phyloP scores from a whole-genome alignment of 1,140 invertebrate genomes.

The Drosophila repletoides region DNA sequence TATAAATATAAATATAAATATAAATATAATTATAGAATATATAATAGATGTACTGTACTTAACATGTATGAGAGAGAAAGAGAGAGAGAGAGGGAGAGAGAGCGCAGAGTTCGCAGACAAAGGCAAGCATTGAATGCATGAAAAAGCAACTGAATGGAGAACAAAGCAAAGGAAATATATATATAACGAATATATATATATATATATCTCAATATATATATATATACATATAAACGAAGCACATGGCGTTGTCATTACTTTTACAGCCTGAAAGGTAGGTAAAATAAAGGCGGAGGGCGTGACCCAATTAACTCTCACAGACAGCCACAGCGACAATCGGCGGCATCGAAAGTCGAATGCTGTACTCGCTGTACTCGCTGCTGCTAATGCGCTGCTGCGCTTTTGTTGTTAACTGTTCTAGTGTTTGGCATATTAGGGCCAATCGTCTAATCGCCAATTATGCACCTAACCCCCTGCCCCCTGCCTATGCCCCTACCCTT shows the following conservation, averaged over 20 bases:
- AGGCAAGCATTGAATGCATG: conserved; percentile 70
- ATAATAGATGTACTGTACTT: conserved; percentile 74
- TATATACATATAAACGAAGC: conserved; percentile 52
- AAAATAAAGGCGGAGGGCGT: conserved; percentile 32
- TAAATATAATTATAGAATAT: conserved; percentile 37
- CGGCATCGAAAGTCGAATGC: conserved; percentile 5
- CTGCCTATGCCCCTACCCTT: neutral
- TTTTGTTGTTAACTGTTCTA: conserved; percentile 60
- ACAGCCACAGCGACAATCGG: conserved; percentile 41
- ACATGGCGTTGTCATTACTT: conserved; percentile 64
- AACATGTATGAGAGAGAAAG: conserved; percentile 32
- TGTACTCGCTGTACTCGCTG: too few species aligned
- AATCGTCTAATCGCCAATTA: conserved; percentile 81
- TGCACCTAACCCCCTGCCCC: conserved; percentile 38
- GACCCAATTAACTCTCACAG: conserved; percentile 58
- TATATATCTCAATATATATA: conserved; percentile 67
- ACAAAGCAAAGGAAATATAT: conserved; percentile 64
- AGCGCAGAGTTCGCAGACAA: conserved; percentile 49
- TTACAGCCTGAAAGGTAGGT: conserved; percentile 47
- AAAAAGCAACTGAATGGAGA: conserved; percentile 63
- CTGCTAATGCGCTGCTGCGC: too few species aligned
- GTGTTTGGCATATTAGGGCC: conserved; percentile 72
- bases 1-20: conserved; percentile 50
- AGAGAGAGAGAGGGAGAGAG: conserved; percentile 28
- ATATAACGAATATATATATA: conserved; percentile 63